Evolutionary conservation across 2,888 invertebrate species (phyloP).

Genomic region (Chromoteleia sp.): DNA sequence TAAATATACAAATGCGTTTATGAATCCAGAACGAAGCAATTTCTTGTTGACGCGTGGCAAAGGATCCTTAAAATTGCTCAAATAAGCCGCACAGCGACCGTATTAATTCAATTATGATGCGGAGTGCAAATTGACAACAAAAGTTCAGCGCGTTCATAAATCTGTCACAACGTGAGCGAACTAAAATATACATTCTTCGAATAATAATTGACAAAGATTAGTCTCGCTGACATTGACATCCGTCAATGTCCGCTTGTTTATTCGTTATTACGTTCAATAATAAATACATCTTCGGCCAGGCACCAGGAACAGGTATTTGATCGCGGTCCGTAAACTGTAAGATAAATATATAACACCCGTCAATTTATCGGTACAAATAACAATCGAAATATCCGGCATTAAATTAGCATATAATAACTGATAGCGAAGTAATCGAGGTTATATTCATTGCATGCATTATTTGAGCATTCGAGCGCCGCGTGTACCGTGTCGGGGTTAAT

Average conservation of each 20-base stretch:
- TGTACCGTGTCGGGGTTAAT: conserved; percentile 63
- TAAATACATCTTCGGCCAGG: conserved; percentile 5
- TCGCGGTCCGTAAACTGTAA: conserved; percentile 29
- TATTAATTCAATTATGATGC: neutral
- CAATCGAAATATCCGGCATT: conserved; percentile 49
- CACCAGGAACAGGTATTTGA: neutral
- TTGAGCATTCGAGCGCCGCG: conserved; percentile 49
- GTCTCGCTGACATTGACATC: too few relatives aligned
- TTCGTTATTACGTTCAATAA: conserved; percentile 12
- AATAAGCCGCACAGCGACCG: neutral
- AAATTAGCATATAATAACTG: conserved; percentile 60
- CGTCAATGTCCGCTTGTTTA: conserved; percentile 9
- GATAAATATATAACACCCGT: conserved; percentile 38
- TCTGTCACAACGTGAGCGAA: too few relatives aligned
- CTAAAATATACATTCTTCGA: too few relatives aligned
- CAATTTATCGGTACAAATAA: conserved; percentile 46
- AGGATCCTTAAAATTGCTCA: neutral
- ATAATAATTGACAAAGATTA: conserved; percentile 11
- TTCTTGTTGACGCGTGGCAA: conserved; percentile 1
- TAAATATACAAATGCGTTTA: neutral
- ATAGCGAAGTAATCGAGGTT: conserved; percentile 52
- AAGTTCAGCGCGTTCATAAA: too few relatives aligned
- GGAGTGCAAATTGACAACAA: neutral
- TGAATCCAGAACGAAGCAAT: neutral
- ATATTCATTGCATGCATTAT: conserved; percentile 49